A percentile compares a stretch with the other conserved stretches of the same genome.
Evolutionary conservation across 2,797 vertebrate genomes (phyloP).

Genomic region (Lithobates sylvaticus): DNA sequence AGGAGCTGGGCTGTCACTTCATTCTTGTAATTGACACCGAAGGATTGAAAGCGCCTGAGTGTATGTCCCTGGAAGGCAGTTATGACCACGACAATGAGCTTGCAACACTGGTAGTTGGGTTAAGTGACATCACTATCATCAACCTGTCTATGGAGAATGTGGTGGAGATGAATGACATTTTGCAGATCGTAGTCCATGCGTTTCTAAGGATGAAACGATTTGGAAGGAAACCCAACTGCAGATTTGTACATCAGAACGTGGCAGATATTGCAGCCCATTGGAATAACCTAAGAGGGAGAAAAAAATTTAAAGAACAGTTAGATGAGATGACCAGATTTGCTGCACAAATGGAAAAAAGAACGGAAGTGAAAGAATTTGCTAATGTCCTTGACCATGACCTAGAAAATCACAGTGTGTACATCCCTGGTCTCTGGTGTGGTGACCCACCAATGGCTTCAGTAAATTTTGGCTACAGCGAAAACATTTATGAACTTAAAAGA

Average conservation of each 20-base stretch:
- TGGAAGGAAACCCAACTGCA: conserved; percentile 1
- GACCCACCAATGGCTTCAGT: conserved; percentile 45
- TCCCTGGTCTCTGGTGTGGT: conserved; percentile 77
- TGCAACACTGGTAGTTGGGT: conserved; percentile 1
- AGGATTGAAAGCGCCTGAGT: conserved; percentile 17
- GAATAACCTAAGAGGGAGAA: neutral
- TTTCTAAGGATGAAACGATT: neutral
- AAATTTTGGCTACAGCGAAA: conserved; percentile 65
- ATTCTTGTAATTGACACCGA: conserved; percentile 64
- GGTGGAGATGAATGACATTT: neutral
- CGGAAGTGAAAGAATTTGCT: conserved; percentile 56
- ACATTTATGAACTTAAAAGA: neutral
- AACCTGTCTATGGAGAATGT: neutral
- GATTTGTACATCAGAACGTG: conserved; percentile 15
- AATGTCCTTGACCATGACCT: conserved; percentile 71
- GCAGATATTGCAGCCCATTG: neutral
- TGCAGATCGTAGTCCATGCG: conserved; percentile 1
- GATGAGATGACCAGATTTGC: conserved; percentile 2
- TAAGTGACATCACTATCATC: conserved; percentile 15
- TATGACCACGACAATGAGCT: conserved; percentile 27
- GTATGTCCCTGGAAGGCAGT: conserved; percentile 10
- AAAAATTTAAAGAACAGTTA: neutral
- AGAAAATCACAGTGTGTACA: conserved; percentile 66
- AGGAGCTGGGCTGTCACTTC: conserved; percentile 75
- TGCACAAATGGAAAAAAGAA: conserved; percentile 5